Base-by-base conservation (phyloP, 1,140 invertebrate genomes). In the Lepidostoma basale region DNA sequence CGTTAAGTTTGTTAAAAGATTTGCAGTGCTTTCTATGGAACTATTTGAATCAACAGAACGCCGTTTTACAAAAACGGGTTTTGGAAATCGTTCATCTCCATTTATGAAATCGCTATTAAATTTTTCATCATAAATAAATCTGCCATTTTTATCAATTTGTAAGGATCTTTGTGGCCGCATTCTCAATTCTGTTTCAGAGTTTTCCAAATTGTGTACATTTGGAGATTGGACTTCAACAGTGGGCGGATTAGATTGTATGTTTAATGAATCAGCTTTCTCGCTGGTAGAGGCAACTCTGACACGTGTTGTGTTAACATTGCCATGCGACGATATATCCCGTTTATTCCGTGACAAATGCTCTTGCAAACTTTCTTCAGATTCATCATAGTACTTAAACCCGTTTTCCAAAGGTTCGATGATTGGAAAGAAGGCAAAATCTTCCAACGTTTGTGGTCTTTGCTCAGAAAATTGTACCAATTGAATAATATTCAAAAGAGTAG, bases 391-490 rank as follows among this genome's bases (percentile, higher is more conserved):
- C 2, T 23, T 42, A n/a, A 22, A 22, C 14, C 9, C n/a, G 36
- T 42, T 25, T 5, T 16, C 23, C 40, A 42, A 60, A 5, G 56
- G 36, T 8, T 60, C 36, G 1, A 8, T 39, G 5, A 60, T 1
- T 5, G 39, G 25, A n/a, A n/a, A 42, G 25, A 22, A 42, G 0
- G 10, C 33, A 3, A 26, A 3, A 9, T 42, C 56, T 10, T 60
- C 56, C 5, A 39, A n/a, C 18, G 9, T 33, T 60, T 60, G 36
- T 14, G 56, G 56, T 9, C 39, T 22, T 22, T 60, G 56, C 16
- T 40, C 39, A 14, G 56, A 40, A 20, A 42, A 40, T 16, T 10
- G 36, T 1, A 60, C 22, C 8, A 42, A 3, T 25, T 60, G 36
- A 0, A 60, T 14, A n/a, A 60, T 16, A 23, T 44, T 60, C 12